Evolutionary conservation across 2,797 vertebrate genomes (phyloP), one percentile per base, ranked within the genome.

Genomic region (Poecilia gillii): DNA sequence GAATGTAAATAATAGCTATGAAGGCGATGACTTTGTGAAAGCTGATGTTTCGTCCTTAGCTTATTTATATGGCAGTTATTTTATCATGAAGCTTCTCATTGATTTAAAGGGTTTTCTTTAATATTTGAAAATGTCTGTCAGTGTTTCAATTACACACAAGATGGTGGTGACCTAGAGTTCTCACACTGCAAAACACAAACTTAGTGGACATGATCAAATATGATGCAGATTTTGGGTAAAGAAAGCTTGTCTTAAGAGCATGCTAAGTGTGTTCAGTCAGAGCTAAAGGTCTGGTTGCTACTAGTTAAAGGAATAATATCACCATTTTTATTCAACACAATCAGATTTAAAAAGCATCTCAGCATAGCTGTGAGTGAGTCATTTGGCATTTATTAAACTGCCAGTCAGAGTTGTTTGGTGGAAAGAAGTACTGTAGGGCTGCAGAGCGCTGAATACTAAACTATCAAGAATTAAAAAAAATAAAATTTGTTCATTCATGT

Each of bases 401-500:
- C 18, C 75, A n/a, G 16, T 13, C 62, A 6, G 23, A 59, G 20
- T 20, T 68, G 43, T 81, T 45, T 80, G 55, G 41, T 68, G 66
- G 23, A 66, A 13, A 68, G 20, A 75, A 13, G 36, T n/a, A 7
- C 57, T 79, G 36, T 66, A 66, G 43, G 78, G 74, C 62, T 80
- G 11, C 75, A 68, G 43, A 39, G 55, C 72, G n/a, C 75, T 73
- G 23, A 85, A 81, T 49, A 81, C 39, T 51, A 72, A 70, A 81
- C 72, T 31, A 51, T 14, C 84, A 75, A 25, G 45, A 70, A 77
- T 77, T 3, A 14, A 59, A 79, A 68, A 68, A 46, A 49, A 39
- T 74, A 11, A 51, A 73, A 83, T 46, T 85, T 55, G 78, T 81
- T 74, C 62, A 73, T 74, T 66, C 78, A 71, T 86, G 78, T 78